Base-by-base conservation (phyloP, 2,797 vertebrate genomes). In the Malacoctenus gilli region DNA sequence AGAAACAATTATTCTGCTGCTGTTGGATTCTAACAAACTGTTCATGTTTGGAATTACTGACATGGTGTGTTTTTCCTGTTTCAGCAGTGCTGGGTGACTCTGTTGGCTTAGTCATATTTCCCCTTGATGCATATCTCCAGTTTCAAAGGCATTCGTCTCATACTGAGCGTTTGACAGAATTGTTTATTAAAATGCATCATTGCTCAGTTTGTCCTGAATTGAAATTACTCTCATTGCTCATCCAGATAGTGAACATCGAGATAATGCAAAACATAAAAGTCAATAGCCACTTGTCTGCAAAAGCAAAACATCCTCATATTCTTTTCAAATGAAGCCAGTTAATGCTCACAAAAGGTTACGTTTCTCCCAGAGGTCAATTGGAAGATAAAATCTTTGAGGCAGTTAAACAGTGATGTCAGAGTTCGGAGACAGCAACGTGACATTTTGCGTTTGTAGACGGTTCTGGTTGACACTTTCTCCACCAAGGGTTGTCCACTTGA, bases 31-130 rank as follows among this genome's bases (percentile, higher is more conserved):
- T 79, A 79, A 87, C 80, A 79, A 85, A 87, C 78, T 57, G 73
- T 73, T 88, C 81, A 73, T 65, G 77, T 85, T 89, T 36, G 56
- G 87, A 89, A 84, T 84, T 84, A 90, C 86, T 88, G 88, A 88
- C 84, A 68, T 55, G 63, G 62, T 72, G 39, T 78, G 89, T 89
- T 87, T 85, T 86, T 79, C 64, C 75, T 59, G 61, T 77, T 85
- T 83, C 79, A 84, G 82, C 78, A 81, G 63, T 69, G 59, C 61
- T 67, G 65, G 41, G 52, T 71, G 56, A 58, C 52, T 57, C 77
- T 80, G 70, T 75, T 70, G 59, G 62, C 75, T 85, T 79, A 59
- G 68, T 79, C 71, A 79, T 81, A 83, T 83, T 87, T 85, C 34
- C 52, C 61, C 81, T 83, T 86, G 85, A 89, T 82, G 78, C 72